Evolutionary conservation across 2,888 invertebrate genomes (phyloP), one percentile per base, ranked within the genome.

Genomic region (Dicyrtoma fusca): DNA sequence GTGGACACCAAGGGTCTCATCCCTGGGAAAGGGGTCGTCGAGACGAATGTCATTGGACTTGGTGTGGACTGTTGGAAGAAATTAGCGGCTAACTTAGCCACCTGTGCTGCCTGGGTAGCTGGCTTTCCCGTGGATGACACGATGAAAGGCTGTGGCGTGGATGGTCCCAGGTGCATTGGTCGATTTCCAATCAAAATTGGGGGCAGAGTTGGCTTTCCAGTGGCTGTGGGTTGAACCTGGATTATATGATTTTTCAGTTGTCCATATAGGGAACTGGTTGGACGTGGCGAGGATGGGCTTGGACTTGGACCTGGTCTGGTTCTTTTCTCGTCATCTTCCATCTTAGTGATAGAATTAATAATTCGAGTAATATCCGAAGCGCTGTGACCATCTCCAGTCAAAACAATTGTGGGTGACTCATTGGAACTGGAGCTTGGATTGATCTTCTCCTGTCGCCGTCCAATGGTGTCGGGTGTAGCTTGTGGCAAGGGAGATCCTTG

Each of bases 301-400:
- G 72, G 66, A 5, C 42, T 14, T n/a, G n/a, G n/a, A 23, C 25
- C 10, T 1, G 42, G 34, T 25, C 34, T 34, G 34, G n/a, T n/a
- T n/a, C n/a, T 34, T 21, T 51, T 17, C 10, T 64, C 55, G 13
- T 23, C 21, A 11, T 71, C 44, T 13, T 65, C 65, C 11, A 65
- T 10, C 23, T 59, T 55, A 23, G 66, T 23, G 1, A 72, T 21
- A 2, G 72, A 65, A 23, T 72, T 66, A 34, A 72, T 68, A 8
- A 72, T 72, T 6, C 51, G 44, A 5, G 23, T 66, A 42, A 72
- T 72, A 14, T 72, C 68, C 2, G 42, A 51, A 10, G 66, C 61
- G 34, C 66, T 62, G 19, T 68, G 65, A n/a, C 66, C 72, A 23
- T 68, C 72, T 14, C 72, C 72, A n/a, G 34, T 34, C 14, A 72